These are phyloP conservation scores for Argopecten irradians DNA, from an alignment of 1,140 invertebrate genomes.

Conservation along the genomic window DNA sequence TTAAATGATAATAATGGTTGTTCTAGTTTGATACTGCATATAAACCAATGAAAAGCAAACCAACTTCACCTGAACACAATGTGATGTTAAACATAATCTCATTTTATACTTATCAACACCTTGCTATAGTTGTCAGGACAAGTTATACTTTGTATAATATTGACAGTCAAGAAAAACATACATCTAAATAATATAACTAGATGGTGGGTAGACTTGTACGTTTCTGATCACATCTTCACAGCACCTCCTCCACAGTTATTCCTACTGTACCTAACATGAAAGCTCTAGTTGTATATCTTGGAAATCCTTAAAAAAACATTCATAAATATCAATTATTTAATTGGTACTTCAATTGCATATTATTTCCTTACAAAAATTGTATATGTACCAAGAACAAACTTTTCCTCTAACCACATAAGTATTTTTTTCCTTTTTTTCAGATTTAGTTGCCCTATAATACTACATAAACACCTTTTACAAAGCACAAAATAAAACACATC, in stretches of 20 bases:
- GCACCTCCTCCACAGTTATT: neutral
- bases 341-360: too few species aligned
- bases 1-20: neutral
- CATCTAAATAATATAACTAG: neutral
- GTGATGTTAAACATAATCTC: neutral
- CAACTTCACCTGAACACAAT: neutral
- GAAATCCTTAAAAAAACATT: too few species aligned
- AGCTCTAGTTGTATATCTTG: neutral
- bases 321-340: too few species aligned
- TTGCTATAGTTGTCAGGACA: too few species aligned
- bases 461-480: neutral
- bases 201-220: neutral
- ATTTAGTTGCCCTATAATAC: too few species aligned
- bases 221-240: neutral
- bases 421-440: neutral
- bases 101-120: neutral
- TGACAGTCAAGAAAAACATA: neutral
- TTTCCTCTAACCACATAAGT: neutral
- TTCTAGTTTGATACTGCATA: too few species aligned
- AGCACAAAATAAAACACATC: neutral
- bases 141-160: neutral
- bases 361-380: neutral
- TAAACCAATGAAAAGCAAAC: too few species aligned
- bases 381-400: neutral
- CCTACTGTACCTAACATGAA: neutral